A percentile compares a stretch with the other conserved stretches of the same genome.
Conservation (phyloP, 2,113 vertebrate species). For the Tyto alba region DNA sequence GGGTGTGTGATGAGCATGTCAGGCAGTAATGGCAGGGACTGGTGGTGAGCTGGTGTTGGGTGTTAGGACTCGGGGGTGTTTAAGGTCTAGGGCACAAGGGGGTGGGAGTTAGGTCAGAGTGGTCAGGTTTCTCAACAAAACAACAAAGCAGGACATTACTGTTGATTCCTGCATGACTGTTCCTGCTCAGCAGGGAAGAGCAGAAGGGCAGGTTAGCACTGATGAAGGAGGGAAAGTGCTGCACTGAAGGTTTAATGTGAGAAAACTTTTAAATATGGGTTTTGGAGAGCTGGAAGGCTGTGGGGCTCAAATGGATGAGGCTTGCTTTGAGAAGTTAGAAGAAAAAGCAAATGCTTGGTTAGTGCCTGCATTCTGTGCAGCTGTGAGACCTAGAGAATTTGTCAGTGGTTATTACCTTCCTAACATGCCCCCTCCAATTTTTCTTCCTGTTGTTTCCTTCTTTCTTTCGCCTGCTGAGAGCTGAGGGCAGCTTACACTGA, state of each 20-base stretch:
- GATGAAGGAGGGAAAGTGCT: neutral
- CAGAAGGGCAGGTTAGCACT: neutral
- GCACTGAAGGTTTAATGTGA: neutral
- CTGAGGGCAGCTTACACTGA: neutral
- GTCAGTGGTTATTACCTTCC: neutral
- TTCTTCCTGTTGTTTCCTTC: neutral
- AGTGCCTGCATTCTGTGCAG: neutral
- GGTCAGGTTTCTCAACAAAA: neutral
- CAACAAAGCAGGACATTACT: neutral
- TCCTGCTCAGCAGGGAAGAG: neutral
- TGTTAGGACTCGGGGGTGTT: neutral
- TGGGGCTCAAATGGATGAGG: rapidly evolving
- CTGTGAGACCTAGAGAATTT: neutral
- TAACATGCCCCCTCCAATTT: neutral
- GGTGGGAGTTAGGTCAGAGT: neutral
- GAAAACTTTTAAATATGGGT: neutral
- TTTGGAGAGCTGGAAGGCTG: neutral
- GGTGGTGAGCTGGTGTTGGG: neutral
- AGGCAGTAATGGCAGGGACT: neutral
- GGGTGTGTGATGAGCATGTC: rapidly evolving
- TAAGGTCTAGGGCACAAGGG: neutral
- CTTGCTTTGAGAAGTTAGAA: neutral
- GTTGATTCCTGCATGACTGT: neutral
- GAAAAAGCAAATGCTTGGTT: neutral
- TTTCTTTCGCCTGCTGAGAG: neutral